Evolutionary conservation across 1,140 invertebrate genomes (phyloP).

Genomic region (Cydia splendana): DNA sequence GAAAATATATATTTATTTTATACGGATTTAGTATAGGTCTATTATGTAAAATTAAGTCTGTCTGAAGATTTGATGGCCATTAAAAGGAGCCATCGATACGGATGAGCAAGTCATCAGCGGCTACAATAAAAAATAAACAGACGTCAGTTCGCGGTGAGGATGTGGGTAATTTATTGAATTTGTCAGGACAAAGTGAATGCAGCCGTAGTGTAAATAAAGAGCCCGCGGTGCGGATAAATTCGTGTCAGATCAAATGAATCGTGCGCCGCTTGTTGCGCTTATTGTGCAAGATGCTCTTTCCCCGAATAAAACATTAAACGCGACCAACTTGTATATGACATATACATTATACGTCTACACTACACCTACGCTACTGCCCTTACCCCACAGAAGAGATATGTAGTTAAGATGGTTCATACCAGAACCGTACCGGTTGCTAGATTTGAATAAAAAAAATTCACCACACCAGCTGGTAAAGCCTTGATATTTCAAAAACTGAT

Average conservation of each 20-base stretch:
- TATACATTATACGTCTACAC: neutral
- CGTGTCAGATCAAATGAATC: slow-evolving; percentile 79
- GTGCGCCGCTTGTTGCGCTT: slow-evolving; percentile 69
- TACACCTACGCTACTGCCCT: neutral
- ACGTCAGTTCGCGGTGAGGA: slow-evolving; percentile 63
- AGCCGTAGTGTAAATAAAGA: slow-evolving; percentile 75
- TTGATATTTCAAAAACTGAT: too few relatives aligned
- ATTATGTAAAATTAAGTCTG: neutral
- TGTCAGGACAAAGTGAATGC: slow-evolving; percentile 77
- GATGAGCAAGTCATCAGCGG: slow-evolving; percentile 62
- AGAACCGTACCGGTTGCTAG: too few relatives aligned
- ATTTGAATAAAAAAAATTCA: too few relatives aligned
- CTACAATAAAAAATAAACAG: slow-evolving; percentile 71
- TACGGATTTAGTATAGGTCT: too few relatives aligned
- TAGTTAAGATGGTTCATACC: too few relatives aligned
- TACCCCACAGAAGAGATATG: too few relatives aligned
- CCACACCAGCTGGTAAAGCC: too few relatives aligned
- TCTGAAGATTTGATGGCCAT: slow-evolving; percentile 20
- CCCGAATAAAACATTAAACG: slow-evolving; percentile 37
- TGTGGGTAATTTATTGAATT: slow-evolving; percentile 79
- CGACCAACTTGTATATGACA: neutral
- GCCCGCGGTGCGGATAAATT: slow-evolving; percentile 74
- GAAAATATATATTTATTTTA: too few relatives aligned
- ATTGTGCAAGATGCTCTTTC: slow-evolving; percentile 53
- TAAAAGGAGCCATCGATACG: slow-evolving; percentile 58